phyloP scores from a whole-genome alignment of 1,140 invertebrate genomes.

The Aphaenogaster floridana region DNA sequence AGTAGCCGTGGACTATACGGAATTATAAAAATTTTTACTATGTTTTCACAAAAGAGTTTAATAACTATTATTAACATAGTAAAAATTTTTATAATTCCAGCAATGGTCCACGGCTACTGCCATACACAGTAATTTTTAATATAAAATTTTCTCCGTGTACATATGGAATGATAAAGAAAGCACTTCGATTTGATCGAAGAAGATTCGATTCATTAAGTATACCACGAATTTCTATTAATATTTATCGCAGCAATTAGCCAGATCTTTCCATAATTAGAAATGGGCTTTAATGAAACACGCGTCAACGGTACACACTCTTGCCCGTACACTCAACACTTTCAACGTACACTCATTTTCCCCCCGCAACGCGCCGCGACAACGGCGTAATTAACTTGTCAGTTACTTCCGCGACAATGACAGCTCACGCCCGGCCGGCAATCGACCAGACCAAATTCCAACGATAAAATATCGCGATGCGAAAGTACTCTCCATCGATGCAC shows the following conservation, averaged over 20 bases:
- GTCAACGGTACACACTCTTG: not conserved
- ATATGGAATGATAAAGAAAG: not conserved
- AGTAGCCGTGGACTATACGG: too few relatives aligned
- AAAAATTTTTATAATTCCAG: too few relatives aligned
- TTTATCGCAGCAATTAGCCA: not conserved
- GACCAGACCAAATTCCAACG: constrained; percentile 47
- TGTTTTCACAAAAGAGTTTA: too few relatives aligned
- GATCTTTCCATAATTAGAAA: constrained; percentile 38
- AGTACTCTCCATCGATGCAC: constrained; percentile 7
- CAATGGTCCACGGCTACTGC: too few relatives aligned
- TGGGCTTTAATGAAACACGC: not conserved
- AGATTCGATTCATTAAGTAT: not conserved
- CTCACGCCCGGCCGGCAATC: not conserved
- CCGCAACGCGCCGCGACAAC: constrained; percentile 5
- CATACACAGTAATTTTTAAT: too few relatives aligned
- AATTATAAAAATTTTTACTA: too few relatives aligned
- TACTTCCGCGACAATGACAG: constrained; percentile 50
- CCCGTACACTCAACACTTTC: too few relatives aligned
- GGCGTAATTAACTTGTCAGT: constrained; percentile 59
- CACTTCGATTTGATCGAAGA: not conserved
- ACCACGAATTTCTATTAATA: not conserved
- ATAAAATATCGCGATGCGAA: constrained; percentile 57
- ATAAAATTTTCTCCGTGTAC: too few relatives aligned
- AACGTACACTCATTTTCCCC: not conserved
- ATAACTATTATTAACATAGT: too few relatives aligned